Percentiles rank a stretch among this genome's conserved stretches.
phyloP scores from a whole-genome alignment of 1,140 invertebrate species.

The Zaprionus africanus region DNA sequence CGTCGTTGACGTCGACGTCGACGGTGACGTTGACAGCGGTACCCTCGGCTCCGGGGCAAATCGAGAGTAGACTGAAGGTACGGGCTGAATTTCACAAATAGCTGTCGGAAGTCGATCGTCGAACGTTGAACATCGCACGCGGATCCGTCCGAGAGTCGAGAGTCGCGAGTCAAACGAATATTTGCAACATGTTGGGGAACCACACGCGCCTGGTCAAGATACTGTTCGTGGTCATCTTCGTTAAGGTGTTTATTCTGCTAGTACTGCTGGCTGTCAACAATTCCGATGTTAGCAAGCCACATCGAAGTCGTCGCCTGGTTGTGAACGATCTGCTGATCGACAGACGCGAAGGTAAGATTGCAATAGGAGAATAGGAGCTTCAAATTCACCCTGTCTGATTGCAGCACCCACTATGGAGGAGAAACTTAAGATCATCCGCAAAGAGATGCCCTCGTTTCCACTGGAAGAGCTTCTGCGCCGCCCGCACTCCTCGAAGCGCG shows the following conservation, averaged over 20 bases:
- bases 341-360: conserved; percentile 35
- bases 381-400: background rate
- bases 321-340: conserved; percentile 55
- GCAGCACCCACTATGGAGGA: conserved; percentile 49
- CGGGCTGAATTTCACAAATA: conserved; percentile 10
- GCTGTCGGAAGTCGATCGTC: conserved; percentile 16
- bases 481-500: background rate
- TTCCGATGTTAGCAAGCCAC: background rate
- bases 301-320: background rate
- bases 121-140: conserved; percentile 2
- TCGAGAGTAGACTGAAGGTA: conserved; percentile 1
- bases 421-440: conserved; percentile 43
- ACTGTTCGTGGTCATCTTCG: conserved; percentile 50
- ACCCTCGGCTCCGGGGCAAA: background rate
- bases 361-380: background rate
- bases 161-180: background rate
- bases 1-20: background rate
- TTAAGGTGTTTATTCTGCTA: conserved; percentile 54
- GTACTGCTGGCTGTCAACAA: conserved; percentile 33
- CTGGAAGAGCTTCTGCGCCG: conserved; percentile 42
- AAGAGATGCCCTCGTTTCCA: conserved; percentile 67
- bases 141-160: background rate
- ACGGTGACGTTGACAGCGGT: background rate
- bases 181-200: conserved; percentile 41
- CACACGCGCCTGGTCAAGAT: conserved; percentile 49